These are phyloP conservation scores for Wiebesia pumilae DNA, from an alignment of 1,140 invertebrate genomes.

Conservation along the genomic window DNA sequence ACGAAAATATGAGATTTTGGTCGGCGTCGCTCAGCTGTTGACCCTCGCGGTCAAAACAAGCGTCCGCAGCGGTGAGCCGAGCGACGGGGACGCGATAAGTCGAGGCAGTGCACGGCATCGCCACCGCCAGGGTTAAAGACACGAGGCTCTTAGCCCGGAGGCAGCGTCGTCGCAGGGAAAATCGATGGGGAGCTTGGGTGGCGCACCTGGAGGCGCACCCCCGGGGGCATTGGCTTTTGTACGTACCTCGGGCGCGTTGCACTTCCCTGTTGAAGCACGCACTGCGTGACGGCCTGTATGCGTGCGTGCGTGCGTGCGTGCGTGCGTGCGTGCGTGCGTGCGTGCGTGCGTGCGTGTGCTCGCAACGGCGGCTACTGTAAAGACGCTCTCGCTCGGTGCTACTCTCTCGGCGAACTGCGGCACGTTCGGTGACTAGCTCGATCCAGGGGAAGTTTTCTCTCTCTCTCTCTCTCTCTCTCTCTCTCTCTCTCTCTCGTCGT, in stretches of 20 bases:
- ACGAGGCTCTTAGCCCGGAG: too few relatives aligned
- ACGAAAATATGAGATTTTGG: too few relatives aligned
- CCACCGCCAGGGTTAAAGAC: too few relatives aligned
- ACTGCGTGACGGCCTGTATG: neutral
- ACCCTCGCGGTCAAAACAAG: too few relatives aligned
- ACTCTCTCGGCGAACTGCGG: slow-evolving; percentile 36
- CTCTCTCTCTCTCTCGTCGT: neutral
- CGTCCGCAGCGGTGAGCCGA: too few relatives aligned
- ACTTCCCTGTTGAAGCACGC: neutral
- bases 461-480: slow-evolving; percentile 24
- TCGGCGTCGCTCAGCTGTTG: too few relatives aligned
- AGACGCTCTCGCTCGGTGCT: neutral
- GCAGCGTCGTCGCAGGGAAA: neutral
- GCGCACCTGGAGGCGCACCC: neutral
- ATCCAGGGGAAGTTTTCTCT: slow-evolving; percentile 12
- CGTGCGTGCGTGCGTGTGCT: neutral
- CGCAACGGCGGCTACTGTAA: slow-evolving; percentile 3
- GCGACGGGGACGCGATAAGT: too few relatives aligned
- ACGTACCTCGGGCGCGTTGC: slow-evolving; percentile 1
- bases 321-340: neutral
- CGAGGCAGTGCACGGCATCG: too few relatives aligned
- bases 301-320: neutral
- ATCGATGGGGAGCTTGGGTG: slow-evolving; percentile 15
- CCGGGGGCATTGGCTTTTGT: neutral
- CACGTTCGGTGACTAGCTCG: neutral